Conservation (phyloP, 92 coral and sea anemone species). For the Bergia sp. region DNA sequence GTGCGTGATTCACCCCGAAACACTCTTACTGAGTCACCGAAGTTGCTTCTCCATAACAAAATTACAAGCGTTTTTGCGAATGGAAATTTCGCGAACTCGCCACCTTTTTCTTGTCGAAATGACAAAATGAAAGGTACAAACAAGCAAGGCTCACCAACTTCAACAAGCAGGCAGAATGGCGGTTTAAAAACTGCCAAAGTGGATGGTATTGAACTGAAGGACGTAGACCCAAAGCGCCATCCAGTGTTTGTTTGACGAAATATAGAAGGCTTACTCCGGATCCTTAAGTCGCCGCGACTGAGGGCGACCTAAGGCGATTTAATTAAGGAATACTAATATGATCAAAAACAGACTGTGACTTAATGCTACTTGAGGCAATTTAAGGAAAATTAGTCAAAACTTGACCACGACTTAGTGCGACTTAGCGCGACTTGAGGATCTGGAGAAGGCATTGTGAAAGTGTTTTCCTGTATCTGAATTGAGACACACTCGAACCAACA, state of each 20-base stretch:
- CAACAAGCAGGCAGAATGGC: background rate
- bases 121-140: background rate
- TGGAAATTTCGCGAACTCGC: background rate
- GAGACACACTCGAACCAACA: too few relatives aligned
- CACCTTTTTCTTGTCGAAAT: background rate
- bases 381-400: too few relatives aligned
- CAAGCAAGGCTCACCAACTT: background rate
- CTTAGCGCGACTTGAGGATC: too few relatives aligned
- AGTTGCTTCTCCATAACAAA: background rate
- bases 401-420: too few relatives aligned
- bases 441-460: too few relatives aligned
- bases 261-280: too few relatives aligned
- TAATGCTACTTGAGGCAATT: too few relatives aligned
- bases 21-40: background rate
- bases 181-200: background rate
- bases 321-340: too few relatives aligned
- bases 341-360: too few relatives aligned
- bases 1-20: slow-evolving; percentile 8
- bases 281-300: too few relatives aligned
- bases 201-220: background rate
- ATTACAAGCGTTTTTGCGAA: background rate
- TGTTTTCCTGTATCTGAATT: too few relatives aligned
- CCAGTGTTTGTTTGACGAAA: slow-evolving; percentile 6
- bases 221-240: background rate
- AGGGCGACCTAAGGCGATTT: too few relatives aligned